Percentiles rank a stretch among this genome's conserved stretches.
These are phyloP conservation scores for Bibio marci DNA, from an alignment of 2,888 invertebrate genomes.

Conservation along the genomic window DNA sequence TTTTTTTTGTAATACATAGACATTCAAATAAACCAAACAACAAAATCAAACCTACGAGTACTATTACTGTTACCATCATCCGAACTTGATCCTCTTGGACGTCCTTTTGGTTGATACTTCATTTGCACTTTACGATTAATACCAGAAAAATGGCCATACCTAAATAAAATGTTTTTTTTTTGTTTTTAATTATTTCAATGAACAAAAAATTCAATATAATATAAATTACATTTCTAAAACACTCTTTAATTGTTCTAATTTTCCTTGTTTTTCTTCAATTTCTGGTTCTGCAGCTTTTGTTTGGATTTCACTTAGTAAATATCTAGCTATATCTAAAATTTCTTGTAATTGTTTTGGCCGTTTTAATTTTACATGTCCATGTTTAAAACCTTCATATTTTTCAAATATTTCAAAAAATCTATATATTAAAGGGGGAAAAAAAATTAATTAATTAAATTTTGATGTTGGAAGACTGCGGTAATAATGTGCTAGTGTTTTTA, in stretches of 20 bases:
- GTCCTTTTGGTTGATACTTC: constrained; percentile 94
- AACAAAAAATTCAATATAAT: constrained; percentile 1
- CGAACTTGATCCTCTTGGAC: constrained; percentile 79
- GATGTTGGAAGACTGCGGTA: no score
- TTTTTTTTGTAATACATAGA: background rate
- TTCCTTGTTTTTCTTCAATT: constrained; percentile 92
- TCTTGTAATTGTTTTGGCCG: constrained; percentile 94
- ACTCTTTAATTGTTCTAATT: constrained; percentile 91
- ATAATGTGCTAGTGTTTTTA: background rate
- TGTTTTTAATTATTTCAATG: background rate
- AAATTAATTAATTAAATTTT: no score
- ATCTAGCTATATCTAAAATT: constrained; percentile 90
- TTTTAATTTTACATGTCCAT: constrained; percentile 94
- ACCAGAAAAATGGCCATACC: constrained; percentile 99
- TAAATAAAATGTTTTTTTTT: constrained; percentile 22
- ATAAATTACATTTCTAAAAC: constrained; percentile 91
- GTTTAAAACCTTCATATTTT: constrained; percentile 89
- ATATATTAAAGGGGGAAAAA: constrained; percentile 4
- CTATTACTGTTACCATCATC: constrained; percentile 63
- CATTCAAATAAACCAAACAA: background rate
- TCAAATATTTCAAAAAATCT: constrained; percentile 98
- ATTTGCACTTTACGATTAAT: constrained; percentile 99
- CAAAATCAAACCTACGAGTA: constrained; percentile 11
- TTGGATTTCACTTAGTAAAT: constrained; percentile 75
- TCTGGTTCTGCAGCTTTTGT: constrained; percentile 76